Evolutionary conservation across 2,888 invertebrate species (phyloP).

Genomic region (Ornithoptera alexandrae): DNA sequence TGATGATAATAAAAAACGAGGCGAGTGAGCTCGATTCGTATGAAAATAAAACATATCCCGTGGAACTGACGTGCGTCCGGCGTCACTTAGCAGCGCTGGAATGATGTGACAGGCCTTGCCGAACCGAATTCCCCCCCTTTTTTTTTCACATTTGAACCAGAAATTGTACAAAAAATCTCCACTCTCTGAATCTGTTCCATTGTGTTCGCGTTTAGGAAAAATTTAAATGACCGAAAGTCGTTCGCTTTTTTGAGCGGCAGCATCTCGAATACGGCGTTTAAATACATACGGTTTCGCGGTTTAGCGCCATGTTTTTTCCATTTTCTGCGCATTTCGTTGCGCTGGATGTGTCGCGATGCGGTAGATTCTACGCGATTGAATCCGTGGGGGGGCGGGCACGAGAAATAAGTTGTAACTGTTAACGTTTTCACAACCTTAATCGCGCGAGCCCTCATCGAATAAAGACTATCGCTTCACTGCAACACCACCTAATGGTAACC

Average conservation of each 20-base stretch:
- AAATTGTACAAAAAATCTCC: constrained; percentile 59
- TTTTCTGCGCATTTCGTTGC: constrained; percentile 76
- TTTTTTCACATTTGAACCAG: constrained; percentile 66
- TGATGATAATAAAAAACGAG: constrained; percentile 75
- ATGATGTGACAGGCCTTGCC: constrained; percentile 79
- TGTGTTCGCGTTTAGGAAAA: constrained; percentile 79
- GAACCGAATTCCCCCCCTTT: constrained; percentile 66
- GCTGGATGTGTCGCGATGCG: constrained; percentile 61
- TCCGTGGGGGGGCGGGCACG: constrained; percentile 55
- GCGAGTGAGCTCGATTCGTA: constrained; percentile 69
- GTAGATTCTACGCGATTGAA: constrained; percentile 74
- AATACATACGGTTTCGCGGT: constrained; percentile 78
- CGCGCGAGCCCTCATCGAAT: neutral
- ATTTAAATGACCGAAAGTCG: constrained; percentile 74
- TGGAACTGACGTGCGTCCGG: constrained; percentile 77
- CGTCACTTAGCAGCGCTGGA: constrained; percentile 80
- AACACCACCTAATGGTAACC: no score
- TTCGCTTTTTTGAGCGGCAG: constrained; percentile 68
- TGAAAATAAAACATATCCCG: constrained; percentile 76
- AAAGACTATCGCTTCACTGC: no score
- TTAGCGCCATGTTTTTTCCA: constrained; percentile 80
- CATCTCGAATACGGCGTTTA: constrained; percentile 77
- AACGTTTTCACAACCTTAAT: constrained; percentile 59
- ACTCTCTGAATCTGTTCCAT: constrained; percentile 74
- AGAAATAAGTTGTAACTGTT: constrained; percentile 74